A percentile compares a stretch with the other conserved stretches of the same genome.
Conservation (phyloP, 2,113 vertebrate genomes). For the Oreochromis tanganicae region DNA sequence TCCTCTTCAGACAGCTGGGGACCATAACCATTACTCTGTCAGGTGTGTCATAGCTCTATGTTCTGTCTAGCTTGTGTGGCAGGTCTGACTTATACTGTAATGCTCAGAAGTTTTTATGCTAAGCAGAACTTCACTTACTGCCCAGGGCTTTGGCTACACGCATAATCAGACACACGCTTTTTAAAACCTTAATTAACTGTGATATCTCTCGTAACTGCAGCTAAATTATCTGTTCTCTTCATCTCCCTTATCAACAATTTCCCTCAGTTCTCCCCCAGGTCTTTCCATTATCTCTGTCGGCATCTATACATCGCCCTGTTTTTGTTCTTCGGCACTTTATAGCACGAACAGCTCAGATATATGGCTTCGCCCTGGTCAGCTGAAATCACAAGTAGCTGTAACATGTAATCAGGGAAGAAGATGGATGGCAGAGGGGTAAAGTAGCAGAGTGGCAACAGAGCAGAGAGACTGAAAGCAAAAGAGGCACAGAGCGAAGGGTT, state of each 20-base stretch:
- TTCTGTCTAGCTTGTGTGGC: neutral
- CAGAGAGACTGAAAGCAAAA: neutral
- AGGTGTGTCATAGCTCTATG: neutral
- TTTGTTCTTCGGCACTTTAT: neutral
- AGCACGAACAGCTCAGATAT: neutral
- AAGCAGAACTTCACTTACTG: slow-evolving; percentile 4
- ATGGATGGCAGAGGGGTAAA: slow-evolving; percentile 21
- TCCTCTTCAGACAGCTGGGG: slow-evolving; percentile 9
- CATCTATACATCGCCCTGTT: neutral
- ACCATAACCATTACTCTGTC: slow-evolving; percentile 5
- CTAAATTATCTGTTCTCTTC: slow-evolving; percentile 33
- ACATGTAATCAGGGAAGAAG: slow-evolving; percentile 29
- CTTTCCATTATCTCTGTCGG: neutral
- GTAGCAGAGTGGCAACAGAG: neutral
- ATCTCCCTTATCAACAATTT: slow-evolving; percentile 11
- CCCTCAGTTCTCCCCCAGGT: neutral
- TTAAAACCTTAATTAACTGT: slow-evolving; percentile 38
- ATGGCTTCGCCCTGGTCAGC: slow-evolving; percentile 30
- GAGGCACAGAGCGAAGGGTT: neutral
- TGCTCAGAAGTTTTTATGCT: slow-evolving; percentile 31
- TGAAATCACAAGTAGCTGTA: slow-evolving; percentile 37
- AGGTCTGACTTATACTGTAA: slow-evolving; percentile 1
- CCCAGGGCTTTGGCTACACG: neutral
- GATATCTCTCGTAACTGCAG: slow-evolving; percentile 30
- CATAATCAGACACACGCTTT: neutral